Base-by-base conservation (phyloP, 2,888 invertebrate species). In the Ophioninae sp. region DNA sequence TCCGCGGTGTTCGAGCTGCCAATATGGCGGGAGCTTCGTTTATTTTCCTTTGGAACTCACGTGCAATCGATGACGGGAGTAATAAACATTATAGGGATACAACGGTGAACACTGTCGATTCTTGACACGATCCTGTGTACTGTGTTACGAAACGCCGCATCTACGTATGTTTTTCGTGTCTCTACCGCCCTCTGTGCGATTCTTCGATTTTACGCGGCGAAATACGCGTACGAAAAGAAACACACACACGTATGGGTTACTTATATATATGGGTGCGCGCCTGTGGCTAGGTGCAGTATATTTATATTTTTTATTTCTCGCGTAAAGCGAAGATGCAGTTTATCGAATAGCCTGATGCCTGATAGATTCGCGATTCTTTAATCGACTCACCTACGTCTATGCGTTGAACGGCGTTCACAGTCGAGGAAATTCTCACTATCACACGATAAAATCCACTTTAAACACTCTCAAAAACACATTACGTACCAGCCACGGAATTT, bases 381-480 rank as follows among this genome's bases (percentile, higher is more conserved):
- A 69, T 63, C 22, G 13, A 85, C 86, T 88, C 68, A 89, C 89
- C 88, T 89, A 87, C 85, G 87, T 82, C 87, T 86, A 87, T 86
- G 85, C 86, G 87, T 86, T 87, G 88, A 89, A 88, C 87, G 87
- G 87, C 85, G 89, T 88, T 90, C 87, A 89, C 89, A 87, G 85
- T 87, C 86, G 85, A 89, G 87, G 85, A 87, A 87, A 88, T 86
- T 90, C 89, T 89, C 90, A 90, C 91, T 90, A 89, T 90, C 90
- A 89, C 90, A 90, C 90, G 88, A 88, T 85, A 85, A 87, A 81
- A 87, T 87, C 85, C 88, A 89, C 90, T 89, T 87, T 88, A 88
- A 86, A 90, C 89, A 88, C 90, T 88, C 89, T 88, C 88, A 89
- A 89, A 90, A 90, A 90, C 90, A 90, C 90, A 90, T 90, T 90